Conservation (phyloP, 1,140 invertebrate genomes). For the Drosophila erecta region DNA sequence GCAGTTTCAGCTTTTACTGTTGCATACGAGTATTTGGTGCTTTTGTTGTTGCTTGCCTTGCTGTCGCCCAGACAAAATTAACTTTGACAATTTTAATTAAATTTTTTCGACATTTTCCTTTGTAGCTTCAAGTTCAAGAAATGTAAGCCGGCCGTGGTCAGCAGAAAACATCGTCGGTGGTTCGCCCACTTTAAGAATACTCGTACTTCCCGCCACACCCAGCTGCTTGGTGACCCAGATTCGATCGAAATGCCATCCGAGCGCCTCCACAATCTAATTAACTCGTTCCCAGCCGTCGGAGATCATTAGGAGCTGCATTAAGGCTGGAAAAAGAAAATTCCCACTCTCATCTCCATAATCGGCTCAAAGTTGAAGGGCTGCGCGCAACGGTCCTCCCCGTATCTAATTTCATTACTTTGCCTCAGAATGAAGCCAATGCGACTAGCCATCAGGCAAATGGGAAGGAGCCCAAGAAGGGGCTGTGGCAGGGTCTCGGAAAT, state of each 20-base stretch:
- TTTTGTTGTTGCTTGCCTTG: conserved; percentile 27
- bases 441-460: conserved; percentile 21
- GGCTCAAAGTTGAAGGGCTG: conserved; percentile 15
- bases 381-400: conserved; percentile 1
- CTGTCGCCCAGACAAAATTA: conserved; percentile 55
- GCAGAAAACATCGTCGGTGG: conserved; percentile 8
- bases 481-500: conserved; percentile 20
- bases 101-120: conserved; percentile 66
- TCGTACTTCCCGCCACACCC: no score
- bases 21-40: conserved; percentile 31
- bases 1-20: conserved; percentile 31
- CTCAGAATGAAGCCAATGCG: conserved; percentile 14
- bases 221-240: conserved; percentile 1
- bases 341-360: conserved; percentile 29
- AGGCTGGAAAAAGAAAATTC: conserved; percentile 9
- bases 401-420: conserved; percentile 36
- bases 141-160: conserved; percentile 37
- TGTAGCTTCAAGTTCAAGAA: conserved; percentile 56
- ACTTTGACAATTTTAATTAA: conserved; percentile 79
- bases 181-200: not conserved
- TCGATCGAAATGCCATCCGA: not conserved
- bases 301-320: conserved; percentile 35
- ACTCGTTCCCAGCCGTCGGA: conserved; percentile 27
- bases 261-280: conserved; percentile 12
- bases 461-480: not conserved